Evolutionary conservation across 2,888 invertebrate genomes (phyloP), one percentile per base, ranked within the genome.

Genomic region (Minunthozetes semirufus): DNA sequence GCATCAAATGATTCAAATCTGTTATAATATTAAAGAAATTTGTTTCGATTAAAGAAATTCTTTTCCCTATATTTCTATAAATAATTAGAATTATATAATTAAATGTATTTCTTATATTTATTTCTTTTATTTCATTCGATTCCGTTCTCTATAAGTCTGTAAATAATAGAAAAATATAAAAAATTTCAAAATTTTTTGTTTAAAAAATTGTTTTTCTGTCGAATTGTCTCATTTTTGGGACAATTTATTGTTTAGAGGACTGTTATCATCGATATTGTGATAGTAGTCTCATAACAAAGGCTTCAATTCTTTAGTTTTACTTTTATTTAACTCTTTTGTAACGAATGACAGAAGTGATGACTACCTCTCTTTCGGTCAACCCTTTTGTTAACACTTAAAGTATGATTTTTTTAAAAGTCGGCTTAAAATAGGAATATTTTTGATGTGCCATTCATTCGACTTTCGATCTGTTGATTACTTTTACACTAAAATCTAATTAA

Each of bases 251-350:
- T 61, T 61, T 22, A 59, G 61, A 25, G 61, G 27, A 59, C 61
- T 61, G 27, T 59, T 61, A 61, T 61, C 61, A 61, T 61, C 9
- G 25, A 61, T 61, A 27, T 61, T 27, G 61, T 61, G 61, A 61
- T 61, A 61, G 27, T 61, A 61, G 61, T 61, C 61, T 22, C 25
- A 61, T 27, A 6, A 4, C 1, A 61, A 22, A 61, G 11, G 9
- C 61, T 25, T 25, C 19, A 19, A 53, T 25, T 29, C 17, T 27
- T 27, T 61, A 61, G 61, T 4, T 15, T 11, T 59, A 11, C 46
- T 46, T 50, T 50, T 4, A 50, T 19, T 50, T 6, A 50, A 50
- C 4, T 19, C 11, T 61, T 53, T 1, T 17, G 19, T 53, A 19
- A 53, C 53, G 13, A 61, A 8, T 61, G 29, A 61, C 19, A n/a